Evolutionary conservation across 2,888 invertebrate genomes (phyloP).

Genomic region (Zeuzera pyrina): DNA sequence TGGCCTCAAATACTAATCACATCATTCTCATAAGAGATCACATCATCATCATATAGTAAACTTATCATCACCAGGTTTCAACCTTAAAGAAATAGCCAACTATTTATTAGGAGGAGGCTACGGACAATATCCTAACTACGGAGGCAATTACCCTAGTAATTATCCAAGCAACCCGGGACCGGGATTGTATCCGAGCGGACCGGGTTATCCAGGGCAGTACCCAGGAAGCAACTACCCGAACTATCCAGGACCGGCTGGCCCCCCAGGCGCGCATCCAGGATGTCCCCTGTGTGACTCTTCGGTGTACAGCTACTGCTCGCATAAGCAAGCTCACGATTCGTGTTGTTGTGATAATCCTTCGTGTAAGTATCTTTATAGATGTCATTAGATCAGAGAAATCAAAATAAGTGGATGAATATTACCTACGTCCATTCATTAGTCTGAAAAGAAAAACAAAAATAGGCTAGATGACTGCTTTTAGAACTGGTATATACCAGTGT

Average conservation of each 20-base stretch:
- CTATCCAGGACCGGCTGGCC: slow-evolving; percentile 34
- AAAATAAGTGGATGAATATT: too few species aligned
- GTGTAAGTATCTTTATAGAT: slow-evolving; percentile 44
- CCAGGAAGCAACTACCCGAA: slow-evolving; percentile 16
- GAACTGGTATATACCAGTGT: neutral
- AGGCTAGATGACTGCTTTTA: too few species aligned
- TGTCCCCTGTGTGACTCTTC: slow-evolving; percentile 85
- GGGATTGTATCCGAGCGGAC: slow-evolving; percentile 17
- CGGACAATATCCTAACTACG: slow-evolving; percentile 20
- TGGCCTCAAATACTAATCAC: too few species aligned
- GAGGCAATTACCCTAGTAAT: slow-evolving; percentile 21
- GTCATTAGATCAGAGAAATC: too few species aligned
- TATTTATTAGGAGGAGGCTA: slow-evolving; percentile 60
- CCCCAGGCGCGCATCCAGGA: slow-evolving; percentile 62
- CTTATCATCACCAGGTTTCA: slow-evolving; percentile 56
- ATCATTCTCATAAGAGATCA: too few species aligned
- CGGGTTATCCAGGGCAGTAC: slow-evolving; percentile 23
- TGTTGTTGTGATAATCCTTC: slow-evolving; percentile 78
- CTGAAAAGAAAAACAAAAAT: too few species aligned
- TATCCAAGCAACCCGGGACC: slow-evolving; percentile 16
- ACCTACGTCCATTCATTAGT: too few species aligned
- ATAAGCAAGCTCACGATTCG: slow-evolving; percentile 82
- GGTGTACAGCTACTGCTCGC: slow-evolving; percentile 82
- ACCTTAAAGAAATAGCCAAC: slow-evolving; percentile 61
- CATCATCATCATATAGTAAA: too few species aligned